Evolutionary conservation across 2,888 invertebrate genomes (phyloP).

Genomic region (Tenodera sinensis): DNA sequence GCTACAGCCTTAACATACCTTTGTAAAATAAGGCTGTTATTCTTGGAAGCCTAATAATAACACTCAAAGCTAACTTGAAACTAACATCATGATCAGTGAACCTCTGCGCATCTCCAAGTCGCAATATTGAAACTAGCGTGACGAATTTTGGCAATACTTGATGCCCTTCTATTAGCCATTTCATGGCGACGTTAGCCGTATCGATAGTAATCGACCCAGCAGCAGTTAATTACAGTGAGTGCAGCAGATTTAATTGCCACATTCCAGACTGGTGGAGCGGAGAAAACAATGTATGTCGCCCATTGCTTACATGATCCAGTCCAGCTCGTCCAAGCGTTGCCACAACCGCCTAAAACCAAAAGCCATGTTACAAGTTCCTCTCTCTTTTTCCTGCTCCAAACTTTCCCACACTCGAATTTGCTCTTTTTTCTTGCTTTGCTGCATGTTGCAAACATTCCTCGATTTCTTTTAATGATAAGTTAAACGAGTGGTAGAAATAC

Average conservation of each 20-base stretch:
- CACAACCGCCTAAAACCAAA: not conserved
- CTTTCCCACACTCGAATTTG: not conserved
- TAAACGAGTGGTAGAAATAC: too few species aligned
- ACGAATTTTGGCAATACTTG: not conserved
- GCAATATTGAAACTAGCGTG: not conserved
- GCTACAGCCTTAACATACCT: too few species aligned
- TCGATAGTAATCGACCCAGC: not conserved
- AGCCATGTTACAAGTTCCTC: not conserved
- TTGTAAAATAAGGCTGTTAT: too few species aligned
- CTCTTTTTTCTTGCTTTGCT: not conserved
- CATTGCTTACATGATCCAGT: not conserved
- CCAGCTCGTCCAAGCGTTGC: not conserved
- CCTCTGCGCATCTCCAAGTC: not conserved
- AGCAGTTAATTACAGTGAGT: not conserved
- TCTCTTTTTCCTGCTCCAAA: not conserved
- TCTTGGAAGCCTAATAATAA: too few species aligned
- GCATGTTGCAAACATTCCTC: not conserved
- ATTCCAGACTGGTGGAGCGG: not conserved
- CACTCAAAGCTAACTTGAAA: too few species aligned
- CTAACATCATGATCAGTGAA: too few species aligned
- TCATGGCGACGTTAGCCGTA: not conserved
- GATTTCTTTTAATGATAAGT: not conserved
- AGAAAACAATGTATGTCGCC: not conserved
- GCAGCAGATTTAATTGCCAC: not conserved
- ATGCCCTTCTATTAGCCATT: not conserved